Evolutionary conservation across 2,113 vertebrate genomes (phyloP).

Genomic region (Pseudopipra pipra): DNA sequence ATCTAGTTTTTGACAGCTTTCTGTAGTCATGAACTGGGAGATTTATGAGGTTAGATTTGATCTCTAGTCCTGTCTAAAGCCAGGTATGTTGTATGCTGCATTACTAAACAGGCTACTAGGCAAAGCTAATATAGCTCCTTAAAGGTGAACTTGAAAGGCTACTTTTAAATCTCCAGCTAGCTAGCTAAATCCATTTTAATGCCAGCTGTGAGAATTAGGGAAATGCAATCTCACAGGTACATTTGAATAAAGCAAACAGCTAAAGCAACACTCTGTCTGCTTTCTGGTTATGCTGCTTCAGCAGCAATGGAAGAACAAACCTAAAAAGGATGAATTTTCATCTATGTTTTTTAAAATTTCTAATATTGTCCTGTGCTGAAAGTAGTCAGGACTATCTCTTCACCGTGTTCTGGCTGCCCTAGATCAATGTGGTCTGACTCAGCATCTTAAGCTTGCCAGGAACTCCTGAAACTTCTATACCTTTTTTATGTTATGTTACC

Average conservation of each 20-base stretch:
- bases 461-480: not conserved
- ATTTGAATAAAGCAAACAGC: slow-evolving; percentile 13
- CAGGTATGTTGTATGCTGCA: slow-evolving; percentile 31
- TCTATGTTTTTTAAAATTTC: not conserved
- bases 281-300: not conserved
- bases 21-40: slow-evolving; percentile 56
- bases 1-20: slow-evolving; percentile 66
- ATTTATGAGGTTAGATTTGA: slow-evolving; percentile 69
- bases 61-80: slow-evolving; percentile 57
- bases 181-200: slow-evolving; percentile 25
- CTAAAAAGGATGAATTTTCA: not conserved
- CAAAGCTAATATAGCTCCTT: slow-evolving; percentile 45
- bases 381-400: not conserved
- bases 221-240: slow-evolving; percentile 12
- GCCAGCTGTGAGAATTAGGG: slow-evolving; percentile 20
- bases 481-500: not conserved
- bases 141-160: slow-evolving; percentile 65
- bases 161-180: slow-evolving; percentile 35
- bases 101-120: slow-evolving; percentile 46
- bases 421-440: not conserved
- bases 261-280: not conserved
- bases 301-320: not conserved
- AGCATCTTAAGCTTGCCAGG: not conserved
- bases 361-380: not conserved
- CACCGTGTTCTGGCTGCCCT: not conserved